Percentiles rank a stretch among this genome's conserved stretches.
Evolutionary conservation across 2,888 invertebrate species (phyloP).

Genomic region (Zygothrica quintamaculata): DNA sequence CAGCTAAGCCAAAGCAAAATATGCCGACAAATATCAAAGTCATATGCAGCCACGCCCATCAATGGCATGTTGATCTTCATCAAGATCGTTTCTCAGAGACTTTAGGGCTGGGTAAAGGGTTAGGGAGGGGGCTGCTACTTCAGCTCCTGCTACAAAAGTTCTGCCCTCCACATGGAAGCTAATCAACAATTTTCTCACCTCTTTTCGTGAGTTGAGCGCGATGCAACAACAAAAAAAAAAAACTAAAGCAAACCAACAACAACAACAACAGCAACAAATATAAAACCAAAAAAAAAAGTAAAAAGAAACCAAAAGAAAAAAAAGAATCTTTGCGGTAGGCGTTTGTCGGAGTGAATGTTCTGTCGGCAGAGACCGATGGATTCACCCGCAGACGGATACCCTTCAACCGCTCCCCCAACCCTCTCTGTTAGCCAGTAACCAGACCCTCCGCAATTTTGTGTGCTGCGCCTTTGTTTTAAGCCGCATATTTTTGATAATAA

Average conservation of each 20-base stretch:
- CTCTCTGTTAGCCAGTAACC: slow-evolving; percentile 2
- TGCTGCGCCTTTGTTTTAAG: slow-evolving; percentile 79
- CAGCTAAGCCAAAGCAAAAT: slow-evolving; percentile 61
- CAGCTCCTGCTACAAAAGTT: slow-evolving; percentile 18
- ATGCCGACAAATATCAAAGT: slow-evolving; percentile 81
- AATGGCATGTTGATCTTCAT: slow-evolving; percentile 81
- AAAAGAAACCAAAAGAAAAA: slow-evolving; percentile 2
- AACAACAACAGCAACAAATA: no score
- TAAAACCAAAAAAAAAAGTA: slow-evolving; percentile 6
- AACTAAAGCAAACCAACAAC: slow-evolving; percentile 8
- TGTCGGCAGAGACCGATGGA: slow-evolving; percentile 76
- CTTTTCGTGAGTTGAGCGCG: slow-evolving; percentile 81
- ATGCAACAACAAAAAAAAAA: slow-evolving; percentile 26
- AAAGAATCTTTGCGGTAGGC: slow-evolving; percentile 76
- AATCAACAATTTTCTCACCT: slow-evolving; percentile 85
- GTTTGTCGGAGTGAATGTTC: slow-evolving; percentile 82
- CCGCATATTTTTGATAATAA: slow-evolving; percentile 74
- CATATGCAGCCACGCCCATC: slow-evolving; percentile 78
- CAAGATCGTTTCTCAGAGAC: slow-evolving; percentile 60
- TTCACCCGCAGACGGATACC: slow-evolving; percentile 19
- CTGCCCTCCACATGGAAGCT: slow-evolving; percentile 82
- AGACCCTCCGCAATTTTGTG: slow-evolving; percentile 30
- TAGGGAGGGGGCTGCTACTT: slow-evolving; percentile 9
- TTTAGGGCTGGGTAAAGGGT: not conserved
- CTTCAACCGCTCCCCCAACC: slow-evolving; percentile 4